Percentiles rank a stretch among this genome's conserved stretches.
phyloP scores from a whole-genome alignment of 2,113 vertebrate species.

The Melanocharis versteri region DNA sequence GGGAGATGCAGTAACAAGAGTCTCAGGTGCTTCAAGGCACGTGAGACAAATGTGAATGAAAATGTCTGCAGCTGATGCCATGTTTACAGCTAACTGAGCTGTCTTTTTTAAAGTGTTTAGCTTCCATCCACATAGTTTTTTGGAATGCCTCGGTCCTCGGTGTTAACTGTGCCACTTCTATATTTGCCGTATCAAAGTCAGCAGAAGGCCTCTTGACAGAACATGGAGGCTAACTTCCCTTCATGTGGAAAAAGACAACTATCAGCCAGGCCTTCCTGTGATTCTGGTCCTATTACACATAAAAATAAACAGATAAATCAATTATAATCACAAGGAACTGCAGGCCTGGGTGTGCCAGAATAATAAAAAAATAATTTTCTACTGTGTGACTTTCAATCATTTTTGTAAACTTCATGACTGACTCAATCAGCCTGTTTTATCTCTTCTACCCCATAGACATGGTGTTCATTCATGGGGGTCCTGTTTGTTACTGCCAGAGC shows the following conservation, averaged over 20 bases:
- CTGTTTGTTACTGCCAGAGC: background rate
- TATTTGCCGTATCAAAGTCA: background rate
- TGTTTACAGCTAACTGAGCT: background rate
- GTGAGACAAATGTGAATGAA: background rate
- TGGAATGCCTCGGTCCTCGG: background rate
- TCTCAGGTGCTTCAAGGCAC: background rate
- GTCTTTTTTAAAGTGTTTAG: background rate
- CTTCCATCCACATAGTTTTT: background rate
- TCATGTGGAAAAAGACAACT: background rate
- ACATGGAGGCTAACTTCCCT: background rate
- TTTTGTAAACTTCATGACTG: background rate
- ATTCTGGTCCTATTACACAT: background rate
- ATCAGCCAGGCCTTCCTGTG: background rate
- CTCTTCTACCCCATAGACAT: background rate
- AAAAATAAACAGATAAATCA: background rate
- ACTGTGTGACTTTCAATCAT: background rate
- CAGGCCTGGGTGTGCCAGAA: background rate
- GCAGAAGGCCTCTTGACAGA: background rate
- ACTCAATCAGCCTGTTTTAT: background rate
- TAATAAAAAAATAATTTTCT: background rate
- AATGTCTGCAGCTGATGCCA: background rate
- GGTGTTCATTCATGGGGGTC: background rate
- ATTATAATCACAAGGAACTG: background rate
- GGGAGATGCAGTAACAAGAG: background rate
- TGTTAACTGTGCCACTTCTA: background rate